Base-by-base conservation (phyloP, 2,113 vertebrate species). In the Trematomus loennbergii region DNA sequence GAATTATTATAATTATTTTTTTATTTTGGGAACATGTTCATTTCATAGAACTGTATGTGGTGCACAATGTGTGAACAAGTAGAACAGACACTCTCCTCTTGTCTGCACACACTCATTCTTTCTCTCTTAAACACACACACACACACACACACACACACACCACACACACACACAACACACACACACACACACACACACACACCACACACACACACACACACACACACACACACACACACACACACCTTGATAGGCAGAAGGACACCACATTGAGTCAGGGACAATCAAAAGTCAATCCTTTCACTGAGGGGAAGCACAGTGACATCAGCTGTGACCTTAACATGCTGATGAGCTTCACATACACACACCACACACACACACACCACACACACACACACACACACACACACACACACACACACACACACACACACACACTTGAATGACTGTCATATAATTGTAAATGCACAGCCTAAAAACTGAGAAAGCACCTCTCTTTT, bases 271-370 rank as follows among this genome's bases (percentile, higher is more conserved):
- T 83, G 72, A 87, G 72, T 88, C 84, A 84, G 81, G 53, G 20
- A 75, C 72, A 84, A 72, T 49, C 62, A 62, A 68, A 2, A 54
- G 22, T 68, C 20, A 76, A 57, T 3, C 54, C 79, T 72, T 87
- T 88, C 69, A 77, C 78, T 82, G 63, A 54, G 85, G 90, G 87
- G 72, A 91, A 91, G 68, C 82, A 90, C 83, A 0, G 61, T 89
- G 88, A 91, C 90, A 89, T 93, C 88, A 93, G 46, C 79, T 15
- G 66, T 93, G 88, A 91, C 88, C 90, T 93, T 91, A 87, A 83
- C 65, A 87, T 75, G 83, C 57, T 69, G 77, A 87, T 91, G 82
- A 87, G 82, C 60, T 61, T 18, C 67, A 61, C 73, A 52, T 61
- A 62, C 54, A 54, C 54, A 71, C 46, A 65, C 48, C 74, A 50